phyloP scores from a whole-genome alignment of 2,888 invertebrate species.

The Muschampia plurimacula region DNA sequence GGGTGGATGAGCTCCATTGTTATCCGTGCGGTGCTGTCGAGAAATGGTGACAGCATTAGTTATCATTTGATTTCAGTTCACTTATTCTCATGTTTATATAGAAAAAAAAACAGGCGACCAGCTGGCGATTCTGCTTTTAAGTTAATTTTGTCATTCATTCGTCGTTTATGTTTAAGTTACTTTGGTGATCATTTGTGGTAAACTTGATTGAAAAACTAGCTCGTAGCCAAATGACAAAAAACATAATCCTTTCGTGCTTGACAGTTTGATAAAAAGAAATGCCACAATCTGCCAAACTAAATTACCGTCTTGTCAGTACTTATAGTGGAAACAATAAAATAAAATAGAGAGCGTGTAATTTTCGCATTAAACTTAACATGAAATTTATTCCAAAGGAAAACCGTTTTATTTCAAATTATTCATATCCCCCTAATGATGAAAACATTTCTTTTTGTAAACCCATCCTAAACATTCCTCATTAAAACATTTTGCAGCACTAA shows the following conservation, averaged over 20 bases:
- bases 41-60: slow-evolving; percentile 48
- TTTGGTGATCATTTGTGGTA: not conserved
- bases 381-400: not conserved
- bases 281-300: no score
- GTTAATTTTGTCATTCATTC: not conserved
- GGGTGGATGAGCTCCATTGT: slow-evolving; percentile 76
- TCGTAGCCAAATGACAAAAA: not conserved
- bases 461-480: slow-evolving; percentile 39
- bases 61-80: slow-evolving; percentile 46
- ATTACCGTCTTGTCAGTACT: no score
- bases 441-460: slow-evolving; percentile 29
- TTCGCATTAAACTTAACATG: not conserved
- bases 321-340: not conserved
- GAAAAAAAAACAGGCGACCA: not conserved
- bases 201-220: not conserved
- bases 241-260: no score
- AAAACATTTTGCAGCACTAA: slow-evolving; percentile 38
- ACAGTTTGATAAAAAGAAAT: no score
- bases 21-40: slow-evolving; percentile 53
- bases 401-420: slow-evolving; percentile 18
- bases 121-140: slow-evolving; percentile 11
- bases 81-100: slow-evolving; percentile 35
- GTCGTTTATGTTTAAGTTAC: slow-evolving; percentile 1
- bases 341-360: not conserved
- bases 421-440: slow-evolving; percentile 30